Evolutionary conservation across 1,140 invertebrate species (phyloP).

Genomic region (Calephelis virginiensis): DNA sequence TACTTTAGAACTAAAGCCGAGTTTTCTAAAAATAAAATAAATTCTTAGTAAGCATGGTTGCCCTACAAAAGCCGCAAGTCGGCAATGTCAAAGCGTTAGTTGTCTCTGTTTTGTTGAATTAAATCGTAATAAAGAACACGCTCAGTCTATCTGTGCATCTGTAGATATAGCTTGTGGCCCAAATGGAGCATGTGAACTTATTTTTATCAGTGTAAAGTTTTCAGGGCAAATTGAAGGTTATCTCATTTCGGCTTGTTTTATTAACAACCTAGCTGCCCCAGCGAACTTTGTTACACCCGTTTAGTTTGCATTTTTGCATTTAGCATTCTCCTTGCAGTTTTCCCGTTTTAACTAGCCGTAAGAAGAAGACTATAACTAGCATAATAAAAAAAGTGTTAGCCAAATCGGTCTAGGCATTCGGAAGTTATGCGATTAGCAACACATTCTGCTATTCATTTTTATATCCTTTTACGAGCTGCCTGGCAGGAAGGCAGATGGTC

Average conservation of each 20-base stretch:
- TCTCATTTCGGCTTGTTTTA: constrained; percentile 14
- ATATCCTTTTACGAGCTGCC: too few species aligned
- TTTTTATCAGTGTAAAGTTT: constrained; percentile 55
- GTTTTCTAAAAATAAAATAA: background rate
- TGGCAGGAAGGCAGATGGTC: too few species aligned
- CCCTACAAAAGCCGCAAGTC: constrained; percentile 40
- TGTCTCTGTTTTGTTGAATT: constrained; percentile 65
- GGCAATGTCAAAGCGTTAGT: constrained; percentile 59
- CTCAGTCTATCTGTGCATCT: constrained; percentile 53
- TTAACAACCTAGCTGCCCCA: background rate
- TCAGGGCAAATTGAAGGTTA: constrained; percentile 34
- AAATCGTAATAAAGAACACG: constrained; percentile 68
- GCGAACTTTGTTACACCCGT: too few species aligned
- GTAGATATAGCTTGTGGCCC: constrained; percentile 53
- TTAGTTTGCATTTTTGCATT: too few species aligned
- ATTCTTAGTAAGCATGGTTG: constrained; percentile 21
- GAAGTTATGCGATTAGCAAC: too few species aligned
- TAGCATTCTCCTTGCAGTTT: too few species aligned
- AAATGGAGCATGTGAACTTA: constrained; percentile 63
- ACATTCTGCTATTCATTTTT: too few species aligned
- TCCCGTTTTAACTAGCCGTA: too few species aligned
- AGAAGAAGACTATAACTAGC: too few species aligned
- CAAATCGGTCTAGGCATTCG: too few species aligned
- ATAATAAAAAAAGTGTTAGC: too few species aligned
- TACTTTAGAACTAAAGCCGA: too few species aligned